Conservation (phyloP, 2,888 invertebrate genomes). For the Dastarcus helophoroides region DNA sequence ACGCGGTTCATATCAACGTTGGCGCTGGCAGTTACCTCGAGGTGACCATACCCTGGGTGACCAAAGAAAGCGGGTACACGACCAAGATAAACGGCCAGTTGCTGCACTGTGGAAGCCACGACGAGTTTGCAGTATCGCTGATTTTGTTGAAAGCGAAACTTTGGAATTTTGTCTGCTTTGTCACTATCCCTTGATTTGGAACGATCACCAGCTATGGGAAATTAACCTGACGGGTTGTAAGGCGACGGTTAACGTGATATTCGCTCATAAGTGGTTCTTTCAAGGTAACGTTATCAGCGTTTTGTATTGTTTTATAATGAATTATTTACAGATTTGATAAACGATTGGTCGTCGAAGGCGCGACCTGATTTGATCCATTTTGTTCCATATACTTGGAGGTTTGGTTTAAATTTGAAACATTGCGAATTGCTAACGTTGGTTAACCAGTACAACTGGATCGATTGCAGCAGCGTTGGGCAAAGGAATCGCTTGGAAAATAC, state of each 20-base stretch:
- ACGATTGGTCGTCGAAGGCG: conserved; percentile 93
- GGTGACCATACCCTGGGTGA: conserved; percentile 83
- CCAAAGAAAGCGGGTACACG: conserved; percentile 42
- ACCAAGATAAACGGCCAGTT: conserved; percentile 89
- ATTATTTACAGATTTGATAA: conserved; percentile 74
- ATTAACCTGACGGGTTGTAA: conserved; percentile 87
- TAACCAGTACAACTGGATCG: conserved; percentile 98
- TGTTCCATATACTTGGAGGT: conserved; percentile 94
- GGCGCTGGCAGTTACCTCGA: conserved; percentile 94
- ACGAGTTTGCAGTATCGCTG: conserved; percentile 88
- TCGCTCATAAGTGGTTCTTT: conserved; percentile 92
- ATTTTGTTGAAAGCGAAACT: conserved; percentile 88
- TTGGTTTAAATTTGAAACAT: conserved; percentile 82
- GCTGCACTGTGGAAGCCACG: conserved; percentile 86
- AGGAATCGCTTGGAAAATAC: conserved; percentile 60
- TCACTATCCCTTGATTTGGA: conserved; percentile 90
- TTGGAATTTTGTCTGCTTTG: conserved; percentile 81
- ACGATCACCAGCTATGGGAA: conserved; percentile 92
- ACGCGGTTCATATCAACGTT: conserved; percentile 91
- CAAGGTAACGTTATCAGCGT: conserved; percentile 43
- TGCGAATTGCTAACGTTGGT: conserved; percentile 88
- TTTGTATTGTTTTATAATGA: too few species aligned
- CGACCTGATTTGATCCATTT: conserved; percentile 88
- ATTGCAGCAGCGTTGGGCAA: conserved; percentile 90
- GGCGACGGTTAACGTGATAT: conserved; percentile 84